Evolutionary conservation across 2,888 invertebrate species (phyloP).

Genomic region (Lysandra coridon): DNA sequence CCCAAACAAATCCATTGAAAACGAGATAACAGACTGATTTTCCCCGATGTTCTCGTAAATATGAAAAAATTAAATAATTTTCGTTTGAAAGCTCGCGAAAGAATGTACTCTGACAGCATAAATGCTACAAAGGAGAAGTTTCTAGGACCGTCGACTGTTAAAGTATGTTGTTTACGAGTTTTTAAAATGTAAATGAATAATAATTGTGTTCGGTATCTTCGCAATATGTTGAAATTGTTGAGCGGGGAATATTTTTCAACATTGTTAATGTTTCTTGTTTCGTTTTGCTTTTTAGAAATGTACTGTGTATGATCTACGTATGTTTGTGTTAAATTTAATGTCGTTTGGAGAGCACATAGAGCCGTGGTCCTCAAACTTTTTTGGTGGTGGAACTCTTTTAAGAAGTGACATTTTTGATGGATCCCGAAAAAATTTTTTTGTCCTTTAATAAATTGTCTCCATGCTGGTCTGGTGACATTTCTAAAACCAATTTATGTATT

Average conservation of each 20-base stretch:
- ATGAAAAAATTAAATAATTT: slow-evolving; percentile 24
- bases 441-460: no score
- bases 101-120: slow-evolving; percentile 25
- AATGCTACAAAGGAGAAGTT: slow-evolving; percentile 32
- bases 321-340: neutral
- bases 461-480: no score
- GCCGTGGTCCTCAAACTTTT: no score
- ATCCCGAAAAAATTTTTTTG: no score
- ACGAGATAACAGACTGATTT: slow-evolving; percentile 28
- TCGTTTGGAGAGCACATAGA: neutral
- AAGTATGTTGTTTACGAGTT: slow-evolving; percentile 28
- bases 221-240: slow-evolving; percentile 28
- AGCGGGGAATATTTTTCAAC: slow-evolving; percentile 10
- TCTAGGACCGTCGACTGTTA: slow-evolving; percentile 11
- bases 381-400: no score
- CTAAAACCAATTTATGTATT: no score
- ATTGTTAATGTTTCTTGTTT: slow-evolving; percentile 10
- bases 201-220: slow-evolving; percentile 26
- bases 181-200: slow-evolving; percentile 30
- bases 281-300: neutral
- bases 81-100: slow-evolving; percentile 22
- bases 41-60: neutral
- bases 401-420: no score
- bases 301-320: neutral
- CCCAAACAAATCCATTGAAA: neutral